These are phyloP conservation scores for Oreochromis tanganicae DNA, from an alignment of 2,113 vertebrate genomes.

Conservation along the genomic window DNA sequence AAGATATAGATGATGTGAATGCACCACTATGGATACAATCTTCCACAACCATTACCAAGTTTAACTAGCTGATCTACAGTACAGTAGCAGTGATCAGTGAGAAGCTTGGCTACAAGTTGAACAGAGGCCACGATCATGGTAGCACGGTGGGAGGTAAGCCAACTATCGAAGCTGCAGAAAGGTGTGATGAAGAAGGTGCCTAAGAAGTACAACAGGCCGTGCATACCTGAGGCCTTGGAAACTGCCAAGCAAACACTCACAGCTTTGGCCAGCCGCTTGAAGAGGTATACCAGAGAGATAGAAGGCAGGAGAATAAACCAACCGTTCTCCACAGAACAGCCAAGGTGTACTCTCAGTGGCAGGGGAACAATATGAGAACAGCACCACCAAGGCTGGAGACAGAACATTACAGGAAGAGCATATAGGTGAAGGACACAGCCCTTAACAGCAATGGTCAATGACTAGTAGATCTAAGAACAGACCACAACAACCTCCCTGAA, in stretches of 20 bases:
- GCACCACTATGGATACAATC: background rate
- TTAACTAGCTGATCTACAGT: background rate
- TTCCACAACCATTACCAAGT: background rate
- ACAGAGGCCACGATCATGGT: background rate
- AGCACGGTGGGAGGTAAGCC: background rate
- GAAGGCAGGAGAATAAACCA: background rate
- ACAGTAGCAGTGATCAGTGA: background rate
- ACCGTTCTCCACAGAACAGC: background rate
- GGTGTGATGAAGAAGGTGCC: background rate
- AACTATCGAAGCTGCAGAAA: background rate
- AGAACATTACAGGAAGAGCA: background rate
- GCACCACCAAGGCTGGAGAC: background rate
- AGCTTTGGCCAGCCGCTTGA: accelerated
- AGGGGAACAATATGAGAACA: background rate
- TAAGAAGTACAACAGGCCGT: background rate
- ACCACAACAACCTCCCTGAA: background rate
- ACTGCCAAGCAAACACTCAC: background rate
- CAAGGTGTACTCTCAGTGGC: background rate
- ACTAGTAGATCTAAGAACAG: background rate
- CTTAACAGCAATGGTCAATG: background rate
- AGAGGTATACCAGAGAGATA: background rate
- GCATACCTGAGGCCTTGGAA: background rate
- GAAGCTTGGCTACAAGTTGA: background rate
- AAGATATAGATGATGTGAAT: background rate
- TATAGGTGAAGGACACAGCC: background rate